Conservation (phyloP, 2,888 invertebrate genomes). For the Lycophotia porphyrea region DNA sequence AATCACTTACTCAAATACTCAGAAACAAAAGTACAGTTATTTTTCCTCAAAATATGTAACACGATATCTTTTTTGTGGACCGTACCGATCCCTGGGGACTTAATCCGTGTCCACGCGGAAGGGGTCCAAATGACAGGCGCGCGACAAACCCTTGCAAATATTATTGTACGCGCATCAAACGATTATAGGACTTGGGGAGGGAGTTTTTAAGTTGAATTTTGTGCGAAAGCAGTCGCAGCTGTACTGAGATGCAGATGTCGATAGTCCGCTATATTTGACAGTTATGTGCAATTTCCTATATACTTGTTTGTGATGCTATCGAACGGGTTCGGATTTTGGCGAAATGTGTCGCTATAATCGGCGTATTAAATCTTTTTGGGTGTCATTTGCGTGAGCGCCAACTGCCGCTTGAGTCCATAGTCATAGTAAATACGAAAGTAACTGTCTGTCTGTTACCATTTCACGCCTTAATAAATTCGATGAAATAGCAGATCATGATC, state of each 20-base stretch:
- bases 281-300: conserved; percentile 75
- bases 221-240: conserved; percentile 60
- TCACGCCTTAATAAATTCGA: neutral
- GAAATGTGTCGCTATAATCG: conserved; percentile 36
- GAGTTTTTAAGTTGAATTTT: conserved; percentile 19
- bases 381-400: neutral
- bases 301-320: conserved; percentile 66
- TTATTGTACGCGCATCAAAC: conserved; percentile 63
- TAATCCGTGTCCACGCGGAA: conserved; percentile 84
- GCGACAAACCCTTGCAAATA: conserved; percentile 70
- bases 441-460: neutral
- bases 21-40: conserved; percentile 69
- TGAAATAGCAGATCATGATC: neutral
- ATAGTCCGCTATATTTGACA: conserved; percentile 66
- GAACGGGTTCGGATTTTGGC: conserved; percentile 32
- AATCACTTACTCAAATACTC: conserved; percentile 56
- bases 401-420: conserved; percentile 4
- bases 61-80: conserved; percentile 72
- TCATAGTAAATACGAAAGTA: neutral
- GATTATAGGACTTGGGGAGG: neutral
- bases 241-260: conserved; percentile 68
- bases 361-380: conserved; percentile 8
- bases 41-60: conserved; percentile 57
- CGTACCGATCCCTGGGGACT: conserved; percentile 70
- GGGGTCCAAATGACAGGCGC: conserved; percentile 86